Conservation (phyloP, 2,888 invertebrate genomes). For the Eretmocerus hayati region DNA sequence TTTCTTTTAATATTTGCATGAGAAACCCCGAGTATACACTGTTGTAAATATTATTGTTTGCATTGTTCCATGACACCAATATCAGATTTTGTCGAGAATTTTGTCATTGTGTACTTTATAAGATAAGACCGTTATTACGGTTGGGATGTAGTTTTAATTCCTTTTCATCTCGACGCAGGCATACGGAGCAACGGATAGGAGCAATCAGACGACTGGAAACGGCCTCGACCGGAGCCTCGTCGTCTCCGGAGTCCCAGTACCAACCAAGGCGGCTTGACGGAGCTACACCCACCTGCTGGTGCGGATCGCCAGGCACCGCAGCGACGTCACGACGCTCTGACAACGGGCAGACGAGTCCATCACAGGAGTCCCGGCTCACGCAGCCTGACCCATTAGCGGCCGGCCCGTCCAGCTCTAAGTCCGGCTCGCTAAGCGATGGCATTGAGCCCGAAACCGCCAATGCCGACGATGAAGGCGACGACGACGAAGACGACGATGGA, state of each 20-base stretch:
- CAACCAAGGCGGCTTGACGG: conserved; percentile 48
- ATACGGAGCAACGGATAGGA: conserved; percentile 41
- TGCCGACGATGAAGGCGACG: conserved; percentile 11
- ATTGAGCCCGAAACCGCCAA: conserved; percentile 7
- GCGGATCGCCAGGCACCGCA: conserved; percentile 45
- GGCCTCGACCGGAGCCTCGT: conserved; percentile 44
- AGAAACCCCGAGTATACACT: no score
- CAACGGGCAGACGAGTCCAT: conserved; percentile 36
- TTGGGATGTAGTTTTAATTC: no score
- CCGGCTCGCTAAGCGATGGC: conserved; percentile 25
- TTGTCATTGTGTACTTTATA: no score
- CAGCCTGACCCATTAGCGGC: conserved; percentile 41
- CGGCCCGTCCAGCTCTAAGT: conserved; percentile 36
- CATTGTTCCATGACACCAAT: no score
- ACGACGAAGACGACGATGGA: conserved; percentile 2
- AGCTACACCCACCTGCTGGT: conserved; percentile 47
- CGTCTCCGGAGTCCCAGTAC: conserved; percentile 47
- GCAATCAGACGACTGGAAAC: conserved; percentile 39
- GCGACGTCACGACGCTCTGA: conserved; percentile 46
- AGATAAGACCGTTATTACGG: no score
- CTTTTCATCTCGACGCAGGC: no score
- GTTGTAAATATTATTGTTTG: no score
- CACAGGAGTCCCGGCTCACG: conserved; percentile 37
- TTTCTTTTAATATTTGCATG: no score
- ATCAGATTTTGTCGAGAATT: no score